A percentile compares a stretch with the other conserved stretches of the same genome.
These are phyloP conservation scores for Caenorhabditis remanei DNA, from an alignment of 1,140 invertebrate species.

Conservation along the genomic window DNA sequence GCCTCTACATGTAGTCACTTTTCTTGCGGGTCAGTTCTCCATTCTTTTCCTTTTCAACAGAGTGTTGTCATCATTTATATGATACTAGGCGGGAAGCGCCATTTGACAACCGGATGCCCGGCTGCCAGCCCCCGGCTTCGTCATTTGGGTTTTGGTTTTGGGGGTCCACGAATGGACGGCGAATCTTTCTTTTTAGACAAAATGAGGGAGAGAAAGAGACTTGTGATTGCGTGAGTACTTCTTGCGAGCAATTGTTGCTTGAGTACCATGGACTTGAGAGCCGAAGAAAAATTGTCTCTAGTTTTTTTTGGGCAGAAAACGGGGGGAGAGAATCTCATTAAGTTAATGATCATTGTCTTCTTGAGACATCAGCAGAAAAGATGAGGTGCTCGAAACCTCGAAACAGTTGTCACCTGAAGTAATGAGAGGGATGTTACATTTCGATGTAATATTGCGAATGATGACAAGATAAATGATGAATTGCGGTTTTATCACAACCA, in stretches of 20 bases:
- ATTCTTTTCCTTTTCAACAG: constrained; percentile 21
- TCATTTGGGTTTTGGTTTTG: constrained; percentile 55
- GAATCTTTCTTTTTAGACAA: constrained; percentile 18
- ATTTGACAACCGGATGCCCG: constrained; percentile 49
- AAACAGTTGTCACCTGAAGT: constrained; percentile 16
- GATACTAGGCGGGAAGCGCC: constrained; percentile 4
- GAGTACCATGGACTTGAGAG: constrained; percentile 13
- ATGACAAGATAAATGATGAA: constrained; percentile 36
- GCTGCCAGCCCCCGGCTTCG: constrained; percentile 23
- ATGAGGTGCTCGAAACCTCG: not conserved
- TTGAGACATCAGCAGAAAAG: not conserved
- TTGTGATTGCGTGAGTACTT: constrained; percentile 37
- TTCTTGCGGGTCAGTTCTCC: constrained; percentile 82
- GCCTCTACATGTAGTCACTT: constrained; percentile 94
- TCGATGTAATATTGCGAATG: not conserved
- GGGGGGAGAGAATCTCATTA: constrained; percentile 1
- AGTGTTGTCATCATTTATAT: constrained; percentile 27
- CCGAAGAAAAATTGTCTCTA: not conserved
- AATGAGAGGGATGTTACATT: not conserved
- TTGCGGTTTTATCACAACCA: not conserved
- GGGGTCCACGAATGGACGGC: not conserved
- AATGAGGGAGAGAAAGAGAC: constrained; percentile 38
- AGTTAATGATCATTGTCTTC: constrained; percentile 47
- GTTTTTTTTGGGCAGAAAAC: not conserved
- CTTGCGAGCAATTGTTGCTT: constrained; percentile 57